Evolutionary conservation across 2,797 vertebrate species (phyloP).

Genomic region (Martes flavigula): DNA sequence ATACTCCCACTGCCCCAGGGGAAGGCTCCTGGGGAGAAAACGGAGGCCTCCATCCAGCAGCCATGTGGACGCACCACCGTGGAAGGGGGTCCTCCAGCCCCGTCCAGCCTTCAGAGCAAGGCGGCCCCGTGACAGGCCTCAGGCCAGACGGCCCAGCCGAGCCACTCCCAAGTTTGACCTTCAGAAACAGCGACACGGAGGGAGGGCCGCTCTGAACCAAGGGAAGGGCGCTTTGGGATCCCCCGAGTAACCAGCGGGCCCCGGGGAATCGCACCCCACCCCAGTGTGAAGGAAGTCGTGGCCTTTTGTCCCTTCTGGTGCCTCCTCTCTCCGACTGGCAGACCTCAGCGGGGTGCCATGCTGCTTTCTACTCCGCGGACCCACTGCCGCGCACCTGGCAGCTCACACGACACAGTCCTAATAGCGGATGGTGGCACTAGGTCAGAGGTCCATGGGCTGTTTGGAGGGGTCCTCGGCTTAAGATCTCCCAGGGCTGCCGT

Average conservation of each 20-base stretch:
- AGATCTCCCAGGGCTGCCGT: no score
- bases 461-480: background rate
- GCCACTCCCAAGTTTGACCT: background rate
- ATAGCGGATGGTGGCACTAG: background rate
- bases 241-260: background rate
- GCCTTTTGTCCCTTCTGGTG: background rate
- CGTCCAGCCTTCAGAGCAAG: background rate
- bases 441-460: background rate
- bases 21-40: background rate
- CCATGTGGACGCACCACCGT: background rate
- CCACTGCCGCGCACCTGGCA: no score
- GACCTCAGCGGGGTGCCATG: rapidly evolving
- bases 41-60: background rate
- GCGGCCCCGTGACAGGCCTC: background rate
- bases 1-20: rapidly evolving
- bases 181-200: background rate
- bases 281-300: background rate
- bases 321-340: background rate
- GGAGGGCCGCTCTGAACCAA: background rate
- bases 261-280: rapidly evolving
- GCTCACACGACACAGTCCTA: no score
- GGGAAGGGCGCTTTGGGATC: no score
- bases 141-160: background rate
- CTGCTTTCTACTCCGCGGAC: background rate
- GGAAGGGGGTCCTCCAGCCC: background rate